Evolutionary conservation across 2,888 invertebrate species (phyloP), one percentile per base, ranked within the genome.

Genomic region (Eilema griseolum): DNA sequence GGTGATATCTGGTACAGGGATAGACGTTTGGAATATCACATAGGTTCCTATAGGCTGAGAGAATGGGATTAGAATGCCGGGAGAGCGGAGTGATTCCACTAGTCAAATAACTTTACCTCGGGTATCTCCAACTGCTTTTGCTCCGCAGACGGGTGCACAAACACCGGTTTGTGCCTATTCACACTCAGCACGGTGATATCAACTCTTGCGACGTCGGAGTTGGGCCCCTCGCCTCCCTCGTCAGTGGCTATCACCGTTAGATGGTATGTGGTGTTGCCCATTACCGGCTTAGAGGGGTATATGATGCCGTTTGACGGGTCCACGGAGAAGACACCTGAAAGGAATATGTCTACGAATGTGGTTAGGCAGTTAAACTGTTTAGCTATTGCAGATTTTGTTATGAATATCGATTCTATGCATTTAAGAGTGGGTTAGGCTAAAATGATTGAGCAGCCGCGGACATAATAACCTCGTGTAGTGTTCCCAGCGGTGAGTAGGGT

Each of bases 141-240:
- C 0, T 97, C 96, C 0, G 96, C 89, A 2, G 97, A 96, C 0
- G 99, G 99, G 85, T 97, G 96, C 11, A 98, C 96, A 89, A 98
- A 98, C 71, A 96, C 96, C 0, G 99, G 99, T 63, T 97, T 97
- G 86, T 98, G 97, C 79, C 98, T 97, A 92, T 98, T 98, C 0
- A 98, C 97, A 72, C 97, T 97, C 26, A 97, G 94, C 46, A 98
- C 97, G 61, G 96, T 96, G 67, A 99, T 97, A 79, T 97, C 96
- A 3, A 98, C 97, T n/a, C 95, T 93, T 0, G 98, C 97, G 1
- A 93, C 93, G 85, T 97, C 98, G 0, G 94, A 93, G 85, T 97
- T 96, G 0, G 96, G 96, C 0, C 79, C 3, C 23, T 93, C 93
- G 0, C 97, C 97, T 16, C 96, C 96, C 62, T 96, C 96, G 89